Base-by-base conservation (phyloP, 2,113 vertebrate species). In the Chaenocephalus aceratus region DNA sequence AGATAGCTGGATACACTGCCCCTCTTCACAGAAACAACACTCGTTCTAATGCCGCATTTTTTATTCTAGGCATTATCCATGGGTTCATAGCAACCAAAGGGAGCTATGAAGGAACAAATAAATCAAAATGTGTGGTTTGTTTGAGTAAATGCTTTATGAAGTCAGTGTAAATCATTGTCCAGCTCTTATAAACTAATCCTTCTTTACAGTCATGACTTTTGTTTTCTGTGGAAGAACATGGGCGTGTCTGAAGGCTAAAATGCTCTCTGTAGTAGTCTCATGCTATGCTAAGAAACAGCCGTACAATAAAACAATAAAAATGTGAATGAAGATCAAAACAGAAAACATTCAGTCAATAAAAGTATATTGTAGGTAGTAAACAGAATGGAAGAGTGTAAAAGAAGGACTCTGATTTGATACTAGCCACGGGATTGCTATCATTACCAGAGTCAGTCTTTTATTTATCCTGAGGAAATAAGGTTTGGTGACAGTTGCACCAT, bases 21-120 rank as follows among this genome's bases (percentile, higher is more conserved):
- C 76, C 67, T 82, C 18, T 36, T 86, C 72, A 72, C 70, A 70
- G 48, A 48, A 58, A 56, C 57, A 72, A 58, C 60, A 60, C 64
- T 70, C 3, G 53, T 16, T 72, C 49, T 15, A 0, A 18, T 54
- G 68, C 48, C 14, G 52, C 30, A 2, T 34, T 41, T 16, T 77
- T 79, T 53, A 70, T 62, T 57, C 11, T 9, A 18, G 23, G 44
- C 64, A 10, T 62, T 62, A 21, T 49, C 6, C 41, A n/a, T 7
- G 5, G 59, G 21, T 10, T 36, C 23, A 49, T n/a, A 57, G 46
- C 26, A 52, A 53, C 45, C 26, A 8, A 21, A 12, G 51, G 13
- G 51, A 36, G 44, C 62, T 53, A 26, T 18, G 45, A 5, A 59
- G 45, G 58, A 49, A 34, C 36, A 34, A 46, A 49, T 0, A 53